Base-by-base conservation (phyloP, 2,888 invertebrate genomes). In the Tridacna gigas region DNA sequence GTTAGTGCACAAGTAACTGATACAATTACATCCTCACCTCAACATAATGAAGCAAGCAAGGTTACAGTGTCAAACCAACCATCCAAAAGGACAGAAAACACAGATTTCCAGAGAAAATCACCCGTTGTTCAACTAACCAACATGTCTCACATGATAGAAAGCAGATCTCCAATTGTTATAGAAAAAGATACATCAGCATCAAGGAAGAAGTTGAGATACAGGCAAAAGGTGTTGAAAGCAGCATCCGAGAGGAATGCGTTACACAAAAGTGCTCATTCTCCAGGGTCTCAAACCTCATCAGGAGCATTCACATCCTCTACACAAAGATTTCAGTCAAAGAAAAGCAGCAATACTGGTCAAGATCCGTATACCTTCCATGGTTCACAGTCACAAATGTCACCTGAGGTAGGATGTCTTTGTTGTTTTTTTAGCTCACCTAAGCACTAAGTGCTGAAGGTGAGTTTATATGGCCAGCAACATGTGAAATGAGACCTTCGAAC, bases 271-370 rank as follows among this genome's bases (percentile, higher is more conserved):
- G 25, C 48, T 9, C 76, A 75, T 18, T 63, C 74, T 45, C 25
- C 65, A 20, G 80, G 74, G 56, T 76, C 81, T 18, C 80, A 79
- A 61, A 66, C 48, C 20, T 63, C 79, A 20, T 81, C 87, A 0
- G 87, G 83, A 9, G 60, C 77, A 61, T 87, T 87, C 80, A 81
- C 81, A 9, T 66, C 66, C 15, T 79, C 84, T 3, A 85, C 87
- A 18, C 83, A 83, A 77, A 85, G 60, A 9, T 83, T 87, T 71
- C 26, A 63, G 47, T 48, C 67, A 67, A 77, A 65, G 47, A 71
- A 67, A 66, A 79, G 74, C 20, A 79, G 74, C 20, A 25, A 22
- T n/a, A 22, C 63, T 37, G 76, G 76, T 15, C 63, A 61, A 12
- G 84, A 87, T 69, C 77, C 80, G 7, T 87, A 67, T 65, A 75